Evolutionary conservation across 2,888 invertebrate genomes (phyloP), one percentile per base, ranked within the genome.

Genomic region (Cataglyphis altisquamis): DNA sequence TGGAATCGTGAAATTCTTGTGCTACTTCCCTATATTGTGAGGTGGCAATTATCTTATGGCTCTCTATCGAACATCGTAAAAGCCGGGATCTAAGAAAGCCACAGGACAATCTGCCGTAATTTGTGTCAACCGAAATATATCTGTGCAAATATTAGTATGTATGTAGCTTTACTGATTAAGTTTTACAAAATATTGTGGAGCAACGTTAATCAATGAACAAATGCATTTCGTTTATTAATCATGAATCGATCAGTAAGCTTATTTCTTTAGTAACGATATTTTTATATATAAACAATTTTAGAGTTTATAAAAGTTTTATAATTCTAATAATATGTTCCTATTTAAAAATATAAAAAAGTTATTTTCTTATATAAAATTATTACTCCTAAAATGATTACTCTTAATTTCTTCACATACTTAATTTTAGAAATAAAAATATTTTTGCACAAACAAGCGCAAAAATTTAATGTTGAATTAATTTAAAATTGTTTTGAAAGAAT

Each of bases 11-110:
- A 60, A 60, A 29, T 78, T 12, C 18, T 60, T 21, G 15, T 60
- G 45, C 15, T 45, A 25, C n/a, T 25, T 18, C 41, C 12, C 21
- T 21, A 60, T 0, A 55, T 8, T 67, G 21, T 55, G n/a, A 48
- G 0, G 10, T 9, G 10, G 3, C 41, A 67, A 78, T 78, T 78
- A 78, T 78, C 68, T 78, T 78, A 78, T 68, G 18, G 67, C 29
- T 10, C 12, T 68, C 57, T 12, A 15, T 52, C 12, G 12, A 75
- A 64, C 25, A 18, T 25, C 25, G 8, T 5, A 29, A 39, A 39
- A 77, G 3, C 18, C 32, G 21, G 18, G 32, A 73, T 29, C 12
- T 1, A 45, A 45, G 45, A 3, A 4, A 32, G 9, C 6, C 3
- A 6, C 12, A 21, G 29, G 18, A 48, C 18, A 29, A 45, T 6